phyloP scores from a whole-genome alignment of 2,888 invertebrate genomes.

The Philereme transversata region DNA sequence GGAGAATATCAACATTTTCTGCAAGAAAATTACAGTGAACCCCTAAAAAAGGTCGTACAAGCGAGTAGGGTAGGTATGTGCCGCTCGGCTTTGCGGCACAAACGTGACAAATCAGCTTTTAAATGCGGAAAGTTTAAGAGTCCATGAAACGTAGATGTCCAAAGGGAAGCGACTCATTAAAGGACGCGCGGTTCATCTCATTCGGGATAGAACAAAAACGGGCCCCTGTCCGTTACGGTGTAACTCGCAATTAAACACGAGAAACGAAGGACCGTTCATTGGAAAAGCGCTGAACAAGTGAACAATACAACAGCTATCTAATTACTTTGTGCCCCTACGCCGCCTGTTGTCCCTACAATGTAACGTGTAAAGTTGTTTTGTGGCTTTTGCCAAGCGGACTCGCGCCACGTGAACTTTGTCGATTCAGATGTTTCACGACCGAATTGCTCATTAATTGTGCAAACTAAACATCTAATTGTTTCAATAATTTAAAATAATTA shows the following conservation, averaged over 20 bases:
- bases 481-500: slow-evolving; percentile 28
- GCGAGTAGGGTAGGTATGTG: slow-evolving; percentile 34
- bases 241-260: slow-evolving; percentile 76
- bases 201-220: slow-evolving; percentile 70
- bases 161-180: slow-evolving; percentile 64
- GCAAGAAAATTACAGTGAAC: slow-evolving; percentile 3
- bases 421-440: slow-evolving; percentile 51
- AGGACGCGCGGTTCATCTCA: slow-evolving; percentile 71
- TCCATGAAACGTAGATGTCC: slow-evolving; percentile 49
- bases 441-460: slow-evolving; percentile 49
- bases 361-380: slow-evolving; percentile 66
- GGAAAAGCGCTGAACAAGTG: slow-evolving; percentile 76
- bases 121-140: slow-evolving; percentile 45
- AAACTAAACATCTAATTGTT: slow-evolving; percentile 35
- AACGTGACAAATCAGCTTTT: slow-evolving; percentile 43
- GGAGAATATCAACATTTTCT: slow-evolving; percentile 12
- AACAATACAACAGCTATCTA: slow-evolving; percentile 75
- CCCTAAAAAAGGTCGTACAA: slow-evolving; percentile 22
- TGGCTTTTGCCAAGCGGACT: slow-evolving; percentile 67
- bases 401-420: slow-evolving; percentile 53
- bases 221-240: slow-evolving; percentile 72
- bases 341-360: slow-evolving; percentile 60
- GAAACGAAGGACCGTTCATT: slow-evolving; percentile 63
- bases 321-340: slow-evolving; percentile 70
- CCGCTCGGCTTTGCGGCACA: slow-evolving; percentile 31